A percentile compares a stretch with the other conserved stretches of the same genome.
Conservation (phyloP, 2,797 vertebrate species). For the Euphonia xanthogaster region DNA sequence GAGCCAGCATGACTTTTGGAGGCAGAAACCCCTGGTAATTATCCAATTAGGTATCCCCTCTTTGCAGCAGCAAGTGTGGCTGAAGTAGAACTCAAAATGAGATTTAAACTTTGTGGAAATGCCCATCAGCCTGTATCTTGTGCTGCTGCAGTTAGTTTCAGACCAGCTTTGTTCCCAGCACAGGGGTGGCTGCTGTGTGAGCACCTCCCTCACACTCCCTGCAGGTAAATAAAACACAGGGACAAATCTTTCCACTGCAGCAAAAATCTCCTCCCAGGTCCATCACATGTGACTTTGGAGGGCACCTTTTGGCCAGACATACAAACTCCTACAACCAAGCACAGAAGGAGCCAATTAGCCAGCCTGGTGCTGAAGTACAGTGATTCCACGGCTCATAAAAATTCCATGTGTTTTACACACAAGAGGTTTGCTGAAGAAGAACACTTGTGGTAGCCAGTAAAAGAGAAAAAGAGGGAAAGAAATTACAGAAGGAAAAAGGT, state of each 20-base stretch:
- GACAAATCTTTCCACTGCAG: background rate
- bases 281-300: background rate
- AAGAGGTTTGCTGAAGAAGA: background rate
- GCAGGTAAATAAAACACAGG: background rate
- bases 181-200: background rate
- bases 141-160: background rate
- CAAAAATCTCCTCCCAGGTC: background rate
- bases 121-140: background rate
- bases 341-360: rapidly evolving
- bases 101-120: background rate
- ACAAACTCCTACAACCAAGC: background rate
- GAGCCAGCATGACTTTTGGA: background rate
- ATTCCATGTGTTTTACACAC: background rate
- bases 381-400: background rate
- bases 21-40: background rate
- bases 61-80: background rate
- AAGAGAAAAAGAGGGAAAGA: background rate
- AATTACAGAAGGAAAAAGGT: background rate
- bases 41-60: rapidly evolving
- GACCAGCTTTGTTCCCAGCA: background rate
- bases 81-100: background rate
- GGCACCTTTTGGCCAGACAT: rapidly evolving
- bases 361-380: background rate
- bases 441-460: background rate
- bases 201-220: rapidly evolving